A percentile compares a stretch with the other conserved stretches of the same genome.
phyloP scores from a whole-genome alignment of 2,797 vertebrate genomes.

The Hydrophis major region DNA sequence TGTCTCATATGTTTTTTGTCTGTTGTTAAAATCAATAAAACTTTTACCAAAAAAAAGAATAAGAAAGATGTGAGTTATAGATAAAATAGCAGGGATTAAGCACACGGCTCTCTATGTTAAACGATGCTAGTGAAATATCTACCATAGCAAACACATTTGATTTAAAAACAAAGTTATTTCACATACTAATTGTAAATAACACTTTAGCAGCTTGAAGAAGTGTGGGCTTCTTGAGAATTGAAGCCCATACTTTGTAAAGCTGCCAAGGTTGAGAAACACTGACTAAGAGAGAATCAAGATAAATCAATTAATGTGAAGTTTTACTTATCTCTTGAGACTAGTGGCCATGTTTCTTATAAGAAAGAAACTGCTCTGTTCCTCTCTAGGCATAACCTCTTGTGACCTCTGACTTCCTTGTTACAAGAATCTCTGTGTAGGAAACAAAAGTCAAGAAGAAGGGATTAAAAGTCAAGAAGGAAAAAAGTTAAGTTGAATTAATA shows the following conservation, averaged over 20 bases:
- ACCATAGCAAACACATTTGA: conserved; percentile 37
- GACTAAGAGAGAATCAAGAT: conserved; percentile 52
- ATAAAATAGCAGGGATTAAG: conserved; percentile 53
- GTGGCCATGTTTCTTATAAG: conserved; percentile 66
- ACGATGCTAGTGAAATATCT: conserved; percentile 40
- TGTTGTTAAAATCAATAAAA: too few species aligned
- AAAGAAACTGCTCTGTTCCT: conserved; percentile 48
- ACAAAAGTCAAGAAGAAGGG: conserved; percentile 51
- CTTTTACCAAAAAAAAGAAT: conserved; percentile 19
- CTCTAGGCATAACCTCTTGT: conserved; percentile 41
- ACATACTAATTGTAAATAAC: conserved; percentile 45
- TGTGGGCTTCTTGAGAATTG: conserved; percentile 20
- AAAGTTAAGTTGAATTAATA: conserved; percentile 65
- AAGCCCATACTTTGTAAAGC: conserved; percentile 56
- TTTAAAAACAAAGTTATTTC: conserved; percentile 54
- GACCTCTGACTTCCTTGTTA: conserved; percentile 54
- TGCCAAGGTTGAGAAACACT: conserved; percentile 49
- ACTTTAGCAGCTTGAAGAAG: neutral
- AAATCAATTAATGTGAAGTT: conserved; percentile 65
- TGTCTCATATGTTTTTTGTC: too few species aligned
- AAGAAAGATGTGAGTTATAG: conserved; percentile 42
- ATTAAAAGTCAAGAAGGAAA: conserved; percentile 46
- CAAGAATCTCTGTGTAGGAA: conserved; percentile 42
- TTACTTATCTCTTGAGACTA: conserved; percentile 60
- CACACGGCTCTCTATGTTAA: neutral